Percentiles rank a stretch among this genome's conserved stretches.
Evolutionary conservation across 2,888 invertebrate genomes (phyloP).

Genomic region (Magallana nippona): DNA sequence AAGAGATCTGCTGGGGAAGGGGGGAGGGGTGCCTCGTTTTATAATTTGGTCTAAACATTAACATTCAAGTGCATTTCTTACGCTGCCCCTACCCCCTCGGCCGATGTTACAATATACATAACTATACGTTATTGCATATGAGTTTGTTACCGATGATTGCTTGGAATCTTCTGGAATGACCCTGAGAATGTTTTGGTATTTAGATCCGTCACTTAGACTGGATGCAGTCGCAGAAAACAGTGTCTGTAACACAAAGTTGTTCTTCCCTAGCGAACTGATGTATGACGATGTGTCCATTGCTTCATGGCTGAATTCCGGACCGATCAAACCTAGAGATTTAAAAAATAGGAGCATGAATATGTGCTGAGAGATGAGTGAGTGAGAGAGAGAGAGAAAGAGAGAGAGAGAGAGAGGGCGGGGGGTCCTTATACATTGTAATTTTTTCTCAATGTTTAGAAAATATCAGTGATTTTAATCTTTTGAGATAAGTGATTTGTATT

Average conservation of each 20-base stretch:
- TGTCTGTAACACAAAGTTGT: slow-evolving; percentile 51
- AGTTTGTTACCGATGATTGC: slow-evolving; percentile 55
- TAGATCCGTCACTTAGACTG: slow-evolving; percentile 45
- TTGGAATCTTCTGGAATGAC: slow-evolving; percentile 57
- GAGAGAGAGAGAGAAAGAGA: too few relatives aligned
- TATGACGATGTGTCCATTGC: slow-evolving; percentile 38
- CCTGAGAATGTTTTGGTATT: slow-evolving; percentile 56
- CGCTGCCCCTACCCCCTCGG: too few relatives aligned
- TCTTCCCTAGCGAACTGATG: slow-evolving; percentile 41
- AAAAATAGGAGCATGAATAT: not conserved
- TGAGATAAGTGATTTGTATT: not conserved
- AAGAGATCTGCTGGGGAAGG: too few relatives aligned
- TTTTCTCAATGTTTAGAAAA: not conserved
- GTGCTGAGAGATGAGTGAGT: too few relatives aligned
- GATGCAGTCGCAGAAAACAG: slow-evolving; percentile 56
- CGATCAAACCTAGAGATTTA: slow-evolving; percentile 17
- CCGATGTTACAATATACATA: not conserved
- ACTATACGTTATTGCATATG: not conserved
- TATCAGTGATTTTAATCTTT: not conserved
- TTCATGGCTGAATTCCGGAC: slow-evolving; percentile 47
- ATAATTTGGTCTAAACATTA: too few relatives aligned
- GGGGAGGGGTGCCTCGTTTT: too few relatives aligned
- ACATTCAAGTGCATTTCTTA: not conserved
- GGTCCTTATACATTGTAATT: not conserved
- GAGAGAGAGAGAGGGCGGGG: too few relatives aligned